phyloP scores from a whole-genome alignment of 2,113 vertebrate species.

The Heterotilapia buettikoferi region DNA sequence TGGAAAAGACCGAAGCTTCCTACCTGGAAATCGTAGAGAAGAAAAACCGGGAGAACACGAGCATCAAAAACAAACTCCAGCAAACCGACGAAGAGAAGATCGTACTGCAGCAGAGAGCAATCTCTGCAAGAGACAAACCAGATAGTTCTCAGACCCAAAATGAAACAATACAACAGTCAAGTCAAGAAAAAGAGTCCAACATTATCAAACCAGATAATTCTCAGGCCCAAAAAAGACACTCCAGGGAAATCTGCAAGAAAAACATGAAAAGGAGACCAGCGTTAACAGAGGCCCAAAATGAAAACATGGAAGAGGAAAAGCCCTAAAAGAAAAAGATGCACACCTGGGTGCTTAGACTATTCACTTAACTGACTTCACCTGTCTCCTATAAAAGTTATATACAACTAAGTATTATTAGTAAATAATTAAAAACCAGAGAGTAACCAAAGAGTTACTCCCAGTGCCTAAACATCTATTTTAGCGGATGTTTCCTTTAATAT shows the following conservation, averaged over 20 bases:
- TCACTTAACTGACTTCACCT: not conserved
- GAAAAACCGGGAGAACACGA: not conserved
- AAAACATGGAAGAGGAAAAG: not conserved
- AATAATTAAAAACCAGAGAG: not conserved
- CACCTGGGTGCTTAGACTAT: not conserved
- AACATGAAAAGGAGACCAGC: not conserved
- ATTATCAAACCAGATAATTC: not conserved
- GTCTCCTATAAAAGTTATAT: not conserved
- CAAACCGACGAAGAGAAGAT: rapidly evolving
- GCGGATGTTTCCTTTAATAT: not conserved
- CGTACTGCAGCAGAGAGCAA: not conserved
- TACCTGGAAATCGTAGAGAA: not conserved
- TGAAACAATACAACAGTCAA: not conserved
- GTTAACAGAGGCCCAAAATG: not conserved
- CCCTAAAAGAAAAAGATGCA: not conserved
- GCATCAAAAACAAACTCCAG: not conserved
- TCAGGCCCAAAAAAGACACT: not conserved
- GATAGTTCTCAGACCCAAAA: not conserved
- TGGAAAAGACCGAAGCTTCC: not conserved
- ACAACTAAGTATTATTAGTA: not conserved
- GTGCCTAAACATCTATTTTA: not conserved
- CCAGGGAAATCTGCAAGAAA: not conserved
- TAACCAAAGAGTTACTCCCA: not conserved
- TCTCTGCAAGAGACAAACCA: not conserved
- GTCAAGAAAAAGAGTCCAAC: not conserved